A percentile compares a stretch with the other conserved stretches of the same genome.
These are phyloP conservation scores for Oreochromis tanganicae DNA, from an alignment of 2,113 vertebrate species.

Conservation along the genomic window DNA sequence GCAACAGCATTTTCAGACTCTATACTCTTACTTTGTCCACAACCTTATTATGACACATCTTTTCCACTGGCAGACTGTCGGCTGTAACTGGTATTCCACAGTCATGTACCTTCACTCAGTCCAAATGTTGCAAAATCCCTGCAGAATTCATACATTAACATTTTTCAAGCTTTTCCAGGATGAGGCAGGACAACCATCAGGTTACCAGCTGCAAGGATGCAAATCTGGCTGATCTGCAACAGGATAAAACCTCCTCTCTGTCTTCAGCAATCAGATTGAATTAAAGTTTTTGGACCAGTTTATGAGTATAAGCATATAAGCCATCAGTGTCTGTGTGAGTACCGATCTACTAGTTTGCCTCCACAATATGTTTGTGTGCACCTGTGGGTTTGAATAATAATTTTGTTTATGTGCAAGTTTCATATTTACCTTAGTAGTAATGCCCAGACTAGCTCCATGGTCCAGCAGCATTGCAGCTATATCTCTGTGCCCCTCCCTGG, in stretches of 20 bases:
- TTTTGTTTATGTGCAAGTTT: background rate
- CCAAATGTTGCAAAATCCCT: background rate
- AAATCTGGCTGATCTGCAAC: background rate
- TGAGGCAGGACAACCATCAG: rapidly evolving
- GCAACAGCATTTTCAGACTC: background rate
- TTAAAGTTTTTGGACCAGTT: background rate
- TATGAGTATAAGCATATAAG: background rate
- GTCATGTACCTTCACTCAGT: background rate
- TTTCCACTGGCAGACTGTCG: background rate
- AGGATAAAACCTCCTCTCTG: background rate
- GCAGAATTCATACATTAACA: background rate
- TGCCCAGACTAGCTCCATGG: conserved; percentile 83
- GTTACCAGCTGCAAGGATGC: background rate
- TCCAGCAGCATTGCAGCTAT: conserved; percentile 87
- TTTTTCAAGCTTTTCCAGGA: background rate
- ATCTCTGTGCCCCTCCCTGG: conserved; percentile 89
- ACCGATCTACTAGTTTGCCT: rapidly evolving
- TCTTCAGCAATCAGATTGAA: background rate
- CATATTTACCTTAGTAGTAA: conserved; percentile 88
- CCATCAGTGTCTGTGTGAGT: background rate
- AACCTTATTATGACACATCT: background rate
- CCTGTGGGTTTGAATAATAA: background rate
- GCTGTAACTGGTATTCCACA: background rate
- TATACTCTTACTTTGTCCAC: background rate
- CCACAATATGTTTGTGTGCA: background rate